A percentile compares a stretch with the other conserved stretches of the same genome.
Evolutionary conservation across 30 jellyfish, hydroid and myxozoan genomes (phyloP).

Genomic region (Hydractinia echinata): DNA sequence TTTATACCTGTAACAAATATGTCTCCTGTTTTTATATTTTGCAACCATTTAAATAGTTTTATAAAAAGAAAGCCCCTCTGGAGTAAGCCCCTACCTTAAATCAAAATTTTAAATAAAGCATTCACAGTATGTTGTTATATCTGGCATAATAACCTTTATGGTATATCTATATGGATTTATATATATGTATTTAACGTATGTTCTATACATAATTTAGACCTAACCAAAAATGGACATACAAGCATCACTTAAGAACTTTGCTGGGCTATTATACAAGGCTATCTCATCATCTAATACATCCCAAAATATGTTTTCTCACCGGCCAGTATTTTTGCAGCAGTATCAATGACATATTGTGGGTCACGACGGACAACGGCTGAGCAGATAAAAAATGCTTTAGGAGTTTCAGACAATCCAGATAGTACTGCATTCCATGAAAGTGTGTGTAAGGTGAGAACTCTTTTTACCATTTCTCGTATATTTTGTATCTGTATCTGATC

Average conservation of each 20-base stretch:
- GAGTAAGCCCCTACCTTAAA: too few species aligned
- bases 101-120: too few species aligned
- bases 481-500: too few species aligned
- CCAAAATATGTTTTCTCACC: constrained; percentile 60
- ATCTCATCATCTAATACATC: neutral
- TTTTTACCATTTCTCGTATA: too few species aligned
- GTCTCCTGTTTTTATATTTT: too few species aligned
- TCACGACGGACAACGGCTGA: constrained; percentile 27
- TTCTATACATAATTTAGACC: neutral
- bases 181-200: neutral
- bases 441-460: neutral
- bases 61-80: too few species aligned
- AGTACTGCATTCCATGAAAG: neutral
- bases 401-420: neutral
- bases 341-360: constrained; percentile 63
- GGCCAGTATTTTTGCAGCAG: constrained; percentile 44
- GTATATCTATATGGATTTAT: neutral
- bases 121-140: too few species aligned
- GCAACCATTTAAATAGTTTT: too few species aligned
- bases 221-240: neutral
- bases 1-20: too few species aligned
- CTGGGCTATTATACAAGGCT: neutral
- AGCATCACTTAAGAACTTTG: neutral
- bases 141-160: neutral
- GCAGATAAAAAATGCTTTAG: constrained; percentile 49